A percentile compares a stretch with the other conserved stretches of the same genome.
Evolutionary conservation across 1,140 invertebrate genomes (phyloP).

Genomic region (Drosophila littoralis): DNA sequence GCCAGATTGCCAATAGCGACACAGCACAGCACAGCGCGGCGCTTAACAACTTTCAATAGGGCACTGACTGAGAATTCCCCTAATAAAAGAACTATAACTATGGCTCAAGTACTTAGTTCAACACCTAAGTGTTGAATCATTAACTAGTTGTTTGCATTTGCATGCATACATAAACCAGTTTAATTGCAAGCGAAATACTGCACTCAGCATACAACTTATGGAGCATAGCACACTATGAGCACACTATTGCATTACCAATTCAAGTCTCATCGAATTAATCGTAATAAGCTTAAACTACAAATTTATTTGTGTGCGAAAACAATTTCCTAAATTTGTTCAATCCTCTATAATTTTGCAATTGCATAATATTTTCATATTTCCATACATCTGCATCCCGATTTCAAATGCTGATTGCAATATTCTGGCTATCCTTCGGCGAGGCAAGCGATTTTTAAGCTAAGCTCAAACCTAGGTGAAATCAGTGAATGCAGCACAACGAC

Average conservation of each 20-base stretch:
- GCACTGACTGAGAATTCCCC: background rate
- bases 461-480: slow-evolving; percentile 15
- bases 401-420: slow-evolving; percentile 29
- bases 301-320: background rate
- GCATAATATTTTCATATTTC: background rate
- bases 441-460: slow-evolving; percentile 56
- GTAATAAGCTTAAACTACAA: background rate
- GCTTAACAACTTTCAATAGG: background rate
- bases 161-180: background rate
- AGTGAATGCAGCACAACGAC: slow-evolving; percentile 1
- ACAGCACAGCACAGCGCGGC: background rate
- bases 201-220: background rate
- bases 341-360: slow-evolving; percentile 15
- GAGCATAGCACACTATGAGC: background rate
- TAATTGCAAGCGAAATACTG: background rate
- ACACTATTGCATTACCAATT: background rate
- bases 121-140: background rate
- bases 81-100: background rate
- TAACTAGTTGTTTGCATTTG: background rate
- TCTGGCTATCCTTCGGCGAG: slow-evolving; percentile 31
- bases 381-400: background rate
- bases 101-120: background rate
- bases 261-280: background rate
- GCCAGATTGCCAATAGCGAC: slow-evolving; percentile 1
- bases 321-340: background rate